Conservation (phyloP, 2,797 vertebrate genomes). For the Etheostoma nigrum region DNA sequence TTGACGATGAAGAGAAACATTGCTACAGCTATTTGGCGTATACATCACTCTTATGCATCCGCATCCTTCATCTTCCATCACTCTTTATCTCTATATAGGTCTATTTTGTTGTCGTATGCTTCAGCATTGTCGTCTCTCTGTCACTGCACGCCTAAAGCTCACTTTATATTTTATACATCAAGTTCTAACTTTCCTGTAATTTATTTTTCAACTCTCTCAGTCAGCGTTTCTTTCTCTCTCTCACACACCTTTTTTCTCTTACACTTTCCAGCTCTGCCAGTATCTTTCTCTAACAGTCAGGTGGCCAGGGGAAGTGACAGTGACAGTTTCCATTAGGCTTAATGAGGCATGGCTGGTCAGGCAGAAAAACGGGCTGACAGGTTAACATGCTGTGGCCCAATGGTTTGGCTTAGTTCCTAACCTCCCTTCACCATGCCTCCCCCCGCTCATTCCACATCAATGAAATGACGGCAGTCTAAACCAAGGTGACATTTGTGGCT, state of each 20-base stretch:
- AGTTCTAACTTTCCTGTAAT: constrained; percentile 39
- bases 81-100: constrained; percentile 15
- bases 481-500: constrained; percentile 70
- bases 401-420: constrained; percentile 71
- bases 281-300: constrained; percentile 52
- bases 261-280: constrained; percentile 34
- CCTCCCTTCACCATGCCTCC: constrained; percentile 45
- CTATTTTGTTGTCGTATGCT: constrained; percentile 10
- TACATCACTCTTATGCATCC: constrained; percentile 30
- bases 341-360: constrained; percentile 78
- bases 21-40: not conserved
- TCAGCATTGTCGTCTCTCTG: constrained; percentile 2
- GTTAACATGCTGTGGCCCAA: constrained; percentile 79
- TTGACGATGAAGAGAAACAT: constrained; percentile 37
- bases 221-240: not conserved
- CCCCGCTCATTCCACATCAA: constrained; percentile 48
- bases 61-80: constrained; percentile 7
- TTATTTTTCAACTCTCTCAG: constrained; percentile 42
- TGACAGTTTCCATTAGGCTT: constrained; percentile 82
- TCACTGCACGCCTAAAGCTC: constrained; percentile 6
- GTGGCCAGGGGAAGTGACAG: constrained; percentile 61
- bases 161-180: constrained; percentile 33
- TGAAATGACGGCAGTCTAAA: constrained; percentile 51
- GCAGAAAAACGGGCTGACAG: constrained; percentile 79
- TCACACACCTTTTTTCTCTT: constrained; percentile 31